Evolutionary conservation across 2,113 vertebrate genomes (phyloP), one percentile per base, ranked within the genome.

Genomic region (Arizona elegans): DNA sequence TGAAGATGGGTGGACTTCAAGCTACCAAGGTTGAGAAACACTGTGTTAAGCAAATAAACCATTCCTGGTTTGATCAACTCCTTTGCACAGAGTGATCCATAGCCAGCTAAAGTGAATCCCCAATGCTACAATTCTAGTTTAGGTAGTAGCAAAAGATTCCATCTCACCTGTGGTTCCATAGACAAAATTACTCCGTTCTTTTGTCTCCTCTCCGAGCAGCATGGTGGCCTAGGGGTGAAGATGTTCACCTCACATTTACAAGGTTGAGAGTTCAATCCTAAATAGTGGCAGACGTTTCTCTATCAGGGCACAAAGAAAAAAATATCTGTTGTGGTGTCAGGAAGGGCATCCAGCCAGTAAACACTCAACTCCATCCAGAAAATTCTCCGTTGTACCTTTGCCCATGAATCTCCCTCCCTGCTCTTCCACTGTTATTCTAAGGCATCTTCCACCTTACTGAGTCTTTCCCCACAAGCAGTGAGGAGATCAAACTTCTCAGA

Each of bases 141-240:
- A 8, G 17, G 58, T 1, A 1, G 75, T 65, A 50, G 1, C 9
- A 87, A 90, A 88, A 47, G 75, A 90, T 88, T 29, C 87, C 86
- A 9, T 23, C 88, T 54, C 89, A 33, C 59, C 2, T 38, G 86
- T 86, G 33, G 59, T 24, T 26, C 26, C 5, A 0, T 47, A 26
- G 3, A 65, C 0, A 26, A 24, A 0, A 0, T 75, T 90, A 70
- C 0, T 54, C 11, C 0, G 0, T 12, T 90, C 26, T 0, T 6
- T 54, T 50, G 43, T 90, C 43, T 33, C 9, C 9, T 53, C 52
- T 81, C 59, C 86, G 24, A 33, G 29, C 5, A 13, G 62, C 29
- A 15, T n/a, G 29, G 5, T 13, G 62, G 26, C 26, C 62, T n/a
- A 15, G 29, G 3, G 29, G 12, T 70, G 62, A n/a, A 70, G 62